These are phyloP conservation scores for Rhabdophis nuchalis DNA, from an alignment of 2,797 vertebrate species.

Conservation along the genomic window DNA sequence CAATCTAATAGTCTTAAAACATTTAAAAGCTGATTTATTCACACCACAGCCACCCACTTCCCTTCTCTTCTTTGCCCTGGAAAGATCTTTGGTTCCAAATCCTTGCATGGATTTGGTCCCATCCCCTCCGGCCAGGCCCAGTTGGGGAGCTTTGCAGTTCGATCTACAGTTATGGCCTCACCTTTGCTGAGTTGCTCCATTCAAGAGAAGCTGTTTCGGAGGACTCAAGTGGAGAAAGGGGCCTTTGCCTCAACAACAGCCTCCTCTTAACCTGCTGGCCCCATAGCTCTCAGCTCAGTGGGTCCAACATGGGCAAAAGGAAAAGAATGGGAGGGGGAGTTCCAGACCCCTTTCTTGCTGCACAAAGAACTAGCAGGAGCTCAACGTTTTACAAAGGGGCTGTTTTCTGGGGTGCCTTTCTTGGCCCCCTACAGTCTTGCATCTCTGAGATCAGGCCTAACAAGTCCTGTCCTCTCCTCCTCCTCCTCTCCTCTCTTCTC, in stretches of 20 bases:
- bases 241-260: neutral
- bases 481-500: too few species aligned
- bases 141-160: neutral
- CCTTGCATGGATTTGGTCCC: neutral
- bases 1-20: conserved; percentile 33
- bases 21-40: conserved; percentile 15
- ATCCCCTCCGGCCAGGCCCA: neutral
- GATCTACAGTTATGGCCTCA: neutral
- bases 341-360: neutral
- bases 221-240: neutral
- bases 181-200: neutral
- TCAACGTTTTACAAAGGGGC: neutral
- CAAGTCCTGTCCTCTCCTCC: too few species aligned
- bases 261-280: neutral
- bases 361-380: neutral
- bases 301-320: neutral
- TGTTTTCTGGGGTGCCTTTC: neutral
- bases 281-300: neutral
- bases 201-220: neutral
- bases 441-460: neutral
- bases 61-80: neutral
- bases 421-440: neutral
- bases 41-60: neutral
- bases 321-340: neutral
- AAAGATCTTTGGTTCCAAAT: neutral